A percentile compares a stretch with the other conserved stretches of the same genome.
Evolutionary conservation across 1,140 invertebrate species (phyloP).

Genomic region (Anastrepha obliqua): DNA sequence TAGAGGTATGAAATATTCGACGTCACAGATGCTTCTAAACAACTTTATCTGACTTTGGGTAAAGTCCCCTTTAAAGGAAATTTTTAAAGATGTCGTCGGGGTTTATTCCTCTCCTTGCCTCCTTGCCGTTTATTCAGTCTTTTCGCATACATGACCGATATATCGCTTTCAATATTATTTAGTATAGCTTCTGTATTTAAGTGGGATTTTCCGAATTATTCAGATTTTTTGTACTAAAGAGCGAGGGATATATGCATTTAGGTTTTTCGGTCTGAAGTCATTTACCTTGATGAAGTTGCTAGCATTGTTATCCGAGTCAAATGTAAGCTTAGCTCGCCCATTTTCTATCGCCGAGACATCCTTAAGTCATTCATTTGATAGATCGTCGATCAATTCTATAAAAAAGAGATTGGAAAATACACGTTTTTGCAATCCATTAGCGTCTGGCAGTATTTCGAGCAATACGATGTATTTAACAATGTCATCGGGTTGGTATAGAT

Average conservation of each 20-base stretch:
- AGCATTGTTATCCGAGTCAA: neutral
- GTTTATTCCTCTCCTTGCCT: neutral
- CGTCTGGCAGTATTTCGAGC: too few relatives aligned
- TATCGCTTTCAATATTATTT: neutral
- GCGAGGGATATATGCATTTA: neutral
- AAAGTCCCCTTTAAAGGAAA: neutral
- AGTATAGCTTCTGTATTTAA: neutral
- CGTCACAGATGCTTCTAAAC: neutral
- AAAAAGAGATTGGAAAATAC: neutral
- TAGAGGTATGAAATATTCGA: neutral
- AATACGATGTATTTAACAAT: too few relatives aligned
- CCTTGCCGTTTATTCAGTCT: neutral
- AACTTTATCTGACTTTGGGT: neutral
- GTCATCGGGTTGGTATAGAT: too few relatives aligned
- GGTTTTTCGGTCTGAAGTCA: neutral
- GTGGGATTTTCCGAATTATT: neutral
- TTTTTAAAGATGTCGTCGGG: neutral
- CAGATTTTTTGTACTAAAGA: neutral
- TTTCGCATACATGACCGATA: neutral
- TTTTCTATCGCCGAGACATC: neutral
- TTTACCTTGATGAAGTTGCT: neutral
- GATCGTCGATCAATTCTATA: neutral
- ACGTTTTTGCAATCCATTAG: neutral
- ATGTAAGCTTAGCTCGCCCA: neutral
- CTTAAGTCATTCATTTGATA: neutral